A percentile compares a stretch with the other conserved stretches of the same genome.
These are phyloP conservation scores for Cyanistes caeruleus DNA, from an alignment of 2,113 vertebrate species.

Conservation along the genomic window DNA sequence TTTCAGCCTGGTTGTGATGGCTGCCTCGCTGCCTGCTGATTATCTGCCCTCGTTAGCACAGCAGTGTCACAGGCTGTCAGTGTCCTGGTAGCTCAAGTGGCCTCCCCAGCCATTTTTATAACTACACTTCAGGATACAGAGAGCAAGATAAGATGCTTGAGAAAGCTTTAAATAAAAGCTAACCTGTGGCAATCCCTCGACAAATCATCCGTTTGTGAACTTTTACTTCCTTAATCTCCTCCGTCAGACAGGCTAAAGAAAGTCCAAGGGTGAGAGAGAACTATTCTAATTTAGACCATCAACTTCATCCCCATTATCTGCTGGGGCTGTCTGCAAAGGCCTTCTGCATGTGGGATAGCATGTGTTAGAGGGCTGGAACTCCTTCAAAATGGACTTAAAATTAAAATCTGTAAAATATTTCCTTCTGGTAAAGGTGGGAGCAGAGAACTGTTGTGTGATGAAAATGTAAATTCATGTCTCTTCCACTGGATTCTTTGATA, in stretches of 20 bases:
- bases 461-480: not conserved
- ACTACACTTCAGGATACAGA: not conserved
- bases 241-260: conserved; percentile 38
- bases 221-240: conserved; percentile 66
- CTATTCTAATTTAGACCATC: conserved; percentile 4
- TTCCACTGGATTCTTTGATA: not conserved
- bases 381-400: not conserved
- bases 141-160: conserved; percentile 62
- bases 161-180: conserved; percentile 69
- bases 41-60: not conserved
- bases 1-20: not conserved
- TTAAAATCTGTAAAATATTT: not conserved
- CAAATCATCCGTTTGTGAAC: conserved; percentile 64
- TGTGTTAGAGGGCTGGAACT: not conserved
- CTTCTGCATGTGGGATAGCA: not conserved
- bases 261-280: conserved; percentile 15
- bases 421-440: not conserved
- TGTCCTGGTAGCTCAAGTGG: conserved; percentile 1
- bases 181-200: conserved; percentile 56
- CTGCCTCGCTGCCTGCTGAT: not conserved
- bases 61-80: not conserved
- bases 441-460: not conserved
- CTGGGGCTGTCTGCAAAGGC: not conserved
- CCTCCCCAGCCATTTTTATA: conserved; percentile 45
- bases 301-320: not conserved